phyloP scores from a whole-genome alignment of 2,888 invertebrate species.

The Spodoptera exigua region DNA sequence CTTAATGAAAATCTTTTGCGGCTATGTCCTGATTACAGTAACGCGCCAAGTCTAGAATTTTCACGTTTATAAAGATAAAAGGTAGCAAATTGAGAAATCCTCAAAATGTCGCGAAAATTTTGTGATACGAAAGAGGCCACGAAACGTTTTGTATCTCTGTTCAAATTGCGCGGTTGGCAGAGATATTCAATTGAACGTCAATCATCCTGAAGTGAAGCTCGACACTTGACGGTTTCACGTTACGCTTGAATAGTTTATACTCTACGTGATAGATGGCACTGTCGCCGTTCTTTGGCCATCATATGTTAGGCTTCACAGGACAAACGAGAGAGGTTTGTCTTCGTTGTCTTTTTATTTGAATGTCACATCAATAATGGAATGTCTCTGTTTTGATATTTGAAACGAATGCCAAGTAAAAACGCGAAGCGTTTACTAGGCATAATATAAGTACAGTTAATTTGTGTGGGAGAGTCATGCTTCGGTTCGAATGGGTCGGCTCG shows the following conservation, averaged over 20 bases:
- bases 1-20: constrained; percentile 62
- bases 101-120: constrained; percentile 11
- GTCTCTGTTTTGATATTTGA: background rate
- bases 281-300: constrained; percentile 31
- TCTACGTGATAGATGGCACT: constrained; percentile 49
- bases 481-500: too few species aligned
- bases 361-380: constrained; percentile 17
- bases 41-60: constrained; percentile 30
- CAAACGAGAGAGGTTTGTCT: constrained; percentile 6
- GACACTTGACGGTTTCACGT: constrained; percentile 49
- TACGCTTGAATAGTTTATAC: constrained; percentile 41
- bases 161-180: constrained; percentile 11
- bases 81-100: constrained; percentile 34
- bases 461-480: too few species aligned
- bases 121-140: constrained; percentile 1
- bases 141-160: constrained; percentile 16
- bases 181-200: constrained; percentile 55
- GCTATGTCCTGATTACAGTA: constrained; percentile 31
- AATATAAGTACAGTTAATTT: too few species aligned
- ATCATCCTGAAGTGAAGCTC: constrained; percentile 41
- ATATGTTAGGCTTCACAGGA: constrained; percentile 34
- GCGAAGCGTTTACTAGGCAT: too few species aligned
- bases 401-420: background rate
- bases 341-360: constrained; percentile 25
- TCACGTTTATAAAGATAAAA: constrained; percentile 30